phyloP scores from a whole-genome alignment of 1,140 invertebrate species.

The Linepithema humile region DNA sequence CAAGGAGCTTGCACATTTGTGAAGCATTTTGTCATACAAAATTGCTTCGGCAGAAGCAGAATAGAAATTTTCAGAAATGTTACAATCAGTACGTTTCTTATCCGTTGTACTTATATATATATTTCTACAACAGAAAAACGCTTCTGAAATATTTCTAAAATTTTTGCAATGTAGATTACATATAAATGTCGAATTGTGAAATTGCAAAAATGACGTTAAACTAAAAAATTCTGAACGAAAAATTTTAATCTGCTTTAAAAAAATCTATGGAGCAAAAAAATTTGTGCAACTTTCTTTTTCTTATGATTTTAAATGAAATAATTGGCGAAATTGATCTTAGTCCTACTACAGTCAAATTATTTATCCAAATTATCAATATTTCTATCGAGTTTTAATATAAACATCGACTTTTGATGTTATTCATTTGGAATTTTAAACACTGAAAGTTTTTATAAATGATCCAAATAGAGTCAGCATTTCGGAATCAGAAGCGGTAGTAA shows the following conservation, averaged over 20 bases:
- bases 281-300: background rate
- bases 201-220: background rate
- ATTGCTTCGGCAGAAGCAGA: no score
- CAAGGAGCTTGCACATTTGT: no score
- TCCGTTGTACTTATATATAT: background rate
- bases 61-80: background rate
- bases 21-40: no score
- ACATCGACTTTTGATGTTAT: background rate
- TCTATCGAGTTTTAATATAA: background rate
- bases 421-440: background rate
- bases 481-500: background rate
- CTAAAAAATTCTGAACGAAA: background rate
- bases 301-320: background rate
- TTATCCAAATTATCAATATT: background rate
- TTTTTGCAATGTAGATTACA: background rate
- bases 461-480: background rate
- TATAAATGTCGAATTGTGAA: no score
- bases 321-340: background rate
- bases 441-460: constrained; percentile 3
- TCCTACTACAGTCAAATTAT: background rate
- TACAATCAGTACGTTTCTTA: background rate
- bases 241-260: background rate
- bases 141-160: background rate
- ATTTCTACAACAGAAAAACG: background rate
- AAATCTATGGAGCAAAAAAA: background rate